Percentiles rank a stretch among this genome's conserved stretches.
These are phyloP conservation scores for Cacatua alba DNA, from an alignment of 2,113 vertebrate species.

Conservation along the genomic window DNA sequence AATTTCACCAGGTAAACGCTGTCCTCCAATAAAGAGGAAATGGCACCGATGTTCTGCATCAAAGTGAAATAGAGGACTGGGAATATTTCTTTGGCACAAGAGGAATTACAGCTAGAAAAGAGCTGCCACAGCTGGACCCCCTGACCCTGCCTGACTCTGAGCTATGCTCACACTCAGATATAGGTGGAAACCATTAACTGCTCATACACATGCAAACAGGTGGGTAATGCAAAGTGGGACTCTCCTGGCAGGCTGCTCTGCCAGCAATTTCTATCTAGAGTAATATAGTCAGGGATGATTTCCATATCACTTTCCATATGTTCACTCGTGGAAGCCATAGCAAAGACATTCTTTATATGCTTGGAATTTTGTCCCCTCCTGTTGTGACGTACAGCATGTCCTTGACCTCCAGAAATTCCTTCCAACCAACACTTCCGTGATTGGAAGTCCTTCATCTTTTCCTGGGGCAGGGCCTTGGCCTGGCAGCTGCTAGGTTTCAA, in stretches of 20 bases:
- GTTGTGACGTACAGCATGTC: not conserved
- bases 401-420: conserved; percentile 47
- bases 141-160: not conserved
- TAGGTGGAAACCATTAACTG: not conserved
- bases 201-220: fast-evolving
- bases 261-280: not conserved
- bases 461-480: not conserved
- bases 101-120: not conserved
- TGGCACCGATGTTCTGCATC: fast-evolving
- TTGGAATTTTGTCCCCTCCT: not conserved
- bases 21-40: not conserved
- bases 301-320: not conserved
- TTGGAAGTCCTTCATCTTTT: not conserved
- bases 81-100: not conserved
- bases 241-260: not conserved
- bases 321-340: not conserved
- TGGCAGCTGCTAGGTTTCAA: not conserved
- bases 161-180: not conserved
- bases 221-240: not conserved
- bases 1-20: not conserved
- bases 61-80: not conserved
- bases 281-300: not conserved
- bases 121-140: not conserved
- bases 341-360: not conserved
- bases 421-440: not conserved